These are phyloP conservation scores for Hirtodrosophila histrioides DNA, from an alignment of 2,888 invertebrate genomes.

Conservation along the genomic window DNA sequence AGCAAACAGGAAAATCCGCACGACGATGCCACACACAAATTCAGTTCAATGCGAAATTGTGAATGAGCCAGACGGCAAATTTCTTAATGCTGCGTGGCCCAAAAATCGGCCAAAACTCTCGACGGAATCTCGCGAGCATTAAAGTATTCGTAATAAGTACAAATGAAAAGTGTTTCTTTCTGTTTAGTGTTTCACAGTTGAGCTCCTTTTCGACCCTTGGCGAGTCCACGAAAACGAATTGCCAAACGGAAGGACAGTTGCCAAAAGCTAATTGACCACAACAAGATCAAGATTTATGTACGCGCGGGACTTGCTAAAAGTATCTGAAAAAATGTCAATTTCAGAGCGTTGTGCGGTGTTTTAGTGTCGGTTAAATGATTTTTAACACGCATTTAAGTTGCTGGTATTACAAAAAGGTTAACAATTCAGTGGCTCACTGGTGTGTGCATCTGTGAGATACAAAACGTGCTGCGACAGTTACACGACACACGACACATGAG, in stretches of 20 bases:
- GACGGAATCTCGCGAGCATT: slow-evolving; percentile 25
- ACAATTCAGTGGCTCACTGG: slow-evolving; percentile 54
- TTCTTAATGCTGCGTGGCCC: slow-evolving; percentile 44
- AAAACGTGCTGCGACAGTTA: slow-evolving; percentile 36
- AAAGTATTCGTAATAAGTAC: slow-evolving; percentile 40
- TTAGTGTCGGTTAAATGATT: slow-evolving; percentile 17
- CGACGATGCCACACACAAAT: slow-evolving; percentile 68
- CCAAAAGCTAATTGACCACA: slow-evolving; percentile 41
- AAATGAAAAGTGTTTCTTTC: slow-evolving; percentile 37
- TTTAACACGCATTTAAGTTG: slow-evolving; percentile 18
- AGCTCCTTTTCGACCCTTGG: slow-evolving; percentile 28
- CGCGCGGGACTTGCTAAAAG: slow-evolving; percentile 10
- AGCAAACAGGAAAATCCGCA: slow-evolving; percentile 79
- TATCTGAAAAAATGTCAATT: slow-evolving; percentile 34
- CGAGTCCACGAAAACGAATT: slow-evolving; percentile 23
- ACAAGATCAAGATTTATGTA: slow-evolving; percentile 44
- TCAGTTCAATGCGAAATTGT: slow-evolving; percentile 78
- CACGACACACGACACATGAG: slow-evolving; percentile 17
- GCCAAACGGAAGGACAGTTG: slow-evolving; percentile 41
- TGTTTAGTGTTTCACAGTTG: slow-evolving; percentile 18
- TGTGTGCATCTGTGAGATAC: slow-evolving; percentile 42
- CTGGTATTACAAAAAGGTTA: slow-evolving; percentile 35
- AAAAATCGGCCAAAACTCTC: slow-evolving; percentile 19
- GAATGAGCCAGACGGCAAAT: slow-evolving; percentile 72
- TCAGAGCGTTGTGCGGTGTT: slow-evolving; percentile 20